Percentiles rank a stretch among this genome's conserved stretches.
phyloP scores from a whole-genome alignment of 2,888 invertebrate genomes.

The Andrena camellia region DNA sequence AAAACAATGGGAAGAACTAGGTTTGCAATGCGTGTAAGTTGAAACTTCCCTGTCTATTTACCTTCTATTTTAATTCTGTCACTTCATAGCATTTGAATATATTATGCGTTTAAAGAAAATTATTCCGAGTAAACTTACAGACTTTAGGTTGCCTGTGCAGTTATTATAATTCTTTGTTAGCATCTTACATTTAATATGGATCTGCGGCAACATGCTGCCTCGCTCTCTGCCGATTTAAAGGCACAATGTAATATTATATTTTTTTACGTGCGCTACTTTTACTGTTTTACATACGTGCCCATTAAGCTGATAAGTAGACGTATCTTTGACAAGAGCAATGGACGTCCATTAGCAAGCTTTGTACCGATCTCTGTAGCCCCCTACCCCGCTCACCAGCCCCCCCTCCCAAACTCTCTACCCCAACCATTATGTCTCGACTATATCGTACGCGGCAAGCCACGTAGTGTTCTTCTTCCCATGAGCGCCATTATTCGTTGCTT shows the following conservation, averaged over 20 bases:
- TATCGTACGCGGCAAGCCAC: conserved; percentile 68
- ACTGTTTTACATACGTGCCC: conserved; percentile 67
- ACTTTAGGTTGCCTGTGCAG: no score
- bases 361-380: conserved; percentile 74
- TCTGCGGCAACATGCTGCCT: background rate
- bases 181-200: background rate
- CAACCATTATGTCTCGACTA: conserved; percentile 70
- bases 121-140: no score
- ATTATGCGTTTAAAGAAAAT: no score
- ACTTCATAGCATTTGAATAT: no score
- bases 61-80: no score
- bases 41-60: no score
- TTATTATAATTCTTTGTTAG: background rate
- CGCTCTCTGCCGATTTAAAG: background rate
- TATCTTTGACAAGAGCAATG: conserved; percentile 83
- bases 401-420: conserved; percentile 44
- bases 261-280: conserved; percentile 36
- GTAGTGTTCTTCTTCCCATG: conserved; percentile 72
- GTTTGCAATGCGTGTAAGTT: background rate
- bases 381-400: conserved; percentile 53
- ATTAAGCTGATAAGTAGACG: conserved; percentile 80
- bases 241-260: background rate
- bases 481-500: conserved; percentile 70
- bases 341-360: conserved; percentile 85
- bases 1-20: background rate